phyloP scores from a whole-genome alignment of 1,140 invertebrate genomes.

The Drosophila funebris region DNA sequence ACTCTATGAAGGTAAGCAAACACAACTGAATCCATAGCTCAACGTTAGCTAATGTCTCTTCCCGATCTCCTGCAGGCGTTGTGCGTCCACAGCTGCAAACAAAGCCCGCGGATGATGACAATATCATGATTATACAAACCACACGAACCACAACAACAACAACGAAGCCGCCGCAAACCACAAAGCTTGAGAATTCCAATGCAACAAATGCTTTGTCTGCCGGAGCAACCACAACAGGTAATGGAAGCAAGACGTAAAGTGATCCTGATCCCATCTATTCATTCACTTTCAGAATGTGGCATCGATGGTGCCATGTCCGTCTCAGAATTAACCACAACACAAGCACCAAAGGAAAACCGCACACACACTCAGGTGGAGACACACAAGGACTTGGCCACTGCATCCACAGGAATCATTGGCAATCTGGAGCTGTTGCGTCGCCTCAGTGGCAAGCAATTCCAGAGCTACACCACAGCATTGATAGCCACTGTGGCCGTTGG shows the following conservation, averaged over 20 bases:
- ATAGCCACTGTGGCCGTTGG: constrained; percentile 97
- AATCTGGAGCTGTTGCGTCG: constrained; percentile 86
- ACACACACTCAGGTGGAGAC: constrained; percentile 45
- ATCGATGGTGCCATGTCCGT: constrained; percentile 86
- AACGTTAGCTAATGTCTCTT: too few species aligned
- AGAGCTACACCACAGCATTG: constrained; percentile 94
- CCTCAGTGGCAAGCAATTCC: constrained; percentile 91
- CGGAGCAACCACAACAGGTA: constrained; percentile 61
- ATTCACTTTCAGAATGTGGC: constrained; percentile 84
- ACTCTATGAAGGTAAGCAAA: constrained; percentile 69
- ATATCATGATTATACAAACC: constrained; percentile 60
- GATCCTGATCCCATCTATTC: neutral
- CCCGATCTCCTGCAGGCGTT: constrained; percentile 85
- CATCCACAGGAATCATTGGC: constrained; percentile 76
- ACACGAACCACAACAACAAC: constrained; percentile 79
- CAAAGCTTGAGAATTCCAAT: constrained; percentile 42
- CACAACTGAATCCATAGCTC: neutral
- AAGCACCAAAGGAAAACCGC: constrained; percentile 71
- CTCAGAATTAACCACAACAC: constrained; percentile 83
- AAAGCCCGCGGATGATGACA: constrained; percentile 75
- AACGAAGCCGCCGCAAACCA: neutral
- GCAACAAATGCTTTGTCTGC: constrained; percentile 53
- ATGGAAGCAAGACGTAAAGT: neutral
- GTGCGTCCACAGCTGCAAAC: constrained; percentile 77
- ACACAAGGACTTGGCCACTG: constrained; percentile 76